These are phyloP conservation scores for Malurus splendens DNA, from an alignment of 2,797 vertebrate species.

Conservation along the genomic window DNA sequence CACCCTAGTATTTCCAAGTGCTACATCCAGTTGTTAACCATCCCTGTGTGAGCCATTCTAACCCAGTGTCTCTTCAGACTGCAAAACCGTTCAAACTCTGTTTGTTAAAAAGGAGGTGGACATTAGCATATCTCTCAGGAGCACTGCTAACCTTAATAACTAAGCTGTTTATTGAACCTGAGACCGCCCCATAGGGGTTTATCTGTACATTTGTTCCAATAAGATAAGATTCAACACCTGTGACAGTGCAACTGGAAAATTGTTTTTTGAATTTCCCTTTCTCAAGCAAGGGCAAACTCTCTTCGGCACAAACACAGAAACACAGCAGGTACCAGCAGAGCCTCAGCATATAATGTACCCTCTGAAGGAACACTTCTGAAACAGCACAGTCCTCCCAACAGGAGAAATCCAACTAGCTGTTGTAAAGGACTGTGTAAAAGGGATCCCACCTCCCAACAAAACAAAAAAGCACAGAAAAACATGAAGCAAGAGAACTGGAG, in stretches of 20 bases:
- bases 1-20: neutral
- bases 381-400: neutral
- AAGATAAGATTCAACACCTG: conserved; percentile 56
- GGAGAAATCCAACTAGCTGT: neutral
- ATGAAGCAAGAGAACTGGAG: neutral
- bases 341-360: neutral
- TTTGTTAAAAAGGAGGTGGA: conserved; percentile 4
- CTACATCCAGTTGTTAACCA: neutral
- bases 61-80: neutral
- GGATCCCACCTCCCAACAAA: neutral
- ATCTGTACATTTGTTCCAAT: conserved; percentile 38
- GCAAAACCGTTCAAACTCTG: neutral
- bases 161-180: conserved; percentile 18
- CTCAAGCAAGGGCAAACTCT: conserved; percentile 46
- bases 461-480: neutral
- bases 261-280: conserved; percentile 46
- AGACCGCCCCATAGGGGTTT: conserved; percentile 16
- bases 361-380: conserved; percentile 17
- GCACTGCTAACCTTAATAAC: conserved; percentile 32
- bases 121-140: neutral
- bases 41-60: neutral
- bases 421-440: neutral
- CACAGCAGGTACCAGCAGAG: conserved; percentile 4
- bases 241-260: conserved; percentile 5
- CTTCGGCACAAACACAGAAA: conserved; percentile 36